Evolutionary conservation across 2,797 vertebrate genomes (phyloP).

Genomic region (Smutsia gigantea): DNA sequence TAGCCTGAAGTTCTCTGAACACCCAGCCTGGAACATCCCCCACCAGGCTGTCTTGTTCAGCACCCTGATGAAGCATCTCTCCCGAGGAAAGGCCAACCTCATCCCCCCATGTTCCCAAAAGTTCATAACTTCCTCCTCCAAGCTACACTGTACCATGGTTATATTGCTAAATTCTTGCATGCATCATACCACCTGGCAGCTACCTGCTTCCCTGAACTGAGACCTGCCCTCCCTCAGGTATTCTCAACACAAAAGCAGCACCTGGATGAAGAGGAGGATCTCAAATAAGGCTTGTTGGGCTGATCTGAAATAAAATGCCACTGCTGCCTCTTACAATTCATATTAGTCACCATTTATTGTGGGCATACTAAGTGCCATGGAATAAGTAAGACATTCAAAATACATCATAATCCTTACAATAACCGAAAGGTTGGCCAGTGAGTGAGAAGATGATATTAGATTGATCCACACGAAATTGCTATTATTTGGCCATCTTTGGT

Average conservation of each 20-base stretch:
- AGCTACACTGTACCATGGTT: background rate
- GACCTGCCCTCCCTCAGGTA: background rate
- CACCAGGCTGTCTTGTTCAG: background rate
- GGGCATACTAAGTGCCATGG: background rate
- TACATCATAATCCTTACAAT: background rate
- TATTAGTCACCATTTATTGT: background rate
- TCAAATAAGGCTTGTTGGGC: background rate
- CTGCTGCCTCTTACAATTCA: background rate
- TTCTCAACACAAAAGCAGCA: background rate
- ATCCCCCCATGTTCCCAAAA: background rate
- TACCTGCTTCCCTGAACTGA: background rate
- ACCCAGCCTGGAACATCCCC: background rate
- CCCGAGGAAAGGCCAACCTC: background rate
- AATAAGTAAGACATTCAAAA: constrained; percentile 22
- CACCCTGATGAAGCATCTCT: background rate
- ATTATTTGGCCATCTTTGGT: background rate
- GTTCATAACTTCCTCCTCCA: background rate
- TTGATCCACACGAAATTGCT: background rate
- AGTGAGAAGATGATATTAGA: background rate
- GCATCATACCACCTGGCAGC: background rate
- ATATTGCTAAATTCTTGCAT: background rate
- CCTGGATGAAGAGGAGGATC: background rate
- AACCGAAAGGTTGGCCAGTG: background rate
- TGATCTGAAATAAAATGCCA: background rate
- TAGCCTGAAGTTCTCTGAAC: background rate